Evolutionary conservation across 2,888 invertebrate species (phyloP), one percentile per base, ranked within the genome.

Genomic region (Crocallis elinguaria): DNA sequence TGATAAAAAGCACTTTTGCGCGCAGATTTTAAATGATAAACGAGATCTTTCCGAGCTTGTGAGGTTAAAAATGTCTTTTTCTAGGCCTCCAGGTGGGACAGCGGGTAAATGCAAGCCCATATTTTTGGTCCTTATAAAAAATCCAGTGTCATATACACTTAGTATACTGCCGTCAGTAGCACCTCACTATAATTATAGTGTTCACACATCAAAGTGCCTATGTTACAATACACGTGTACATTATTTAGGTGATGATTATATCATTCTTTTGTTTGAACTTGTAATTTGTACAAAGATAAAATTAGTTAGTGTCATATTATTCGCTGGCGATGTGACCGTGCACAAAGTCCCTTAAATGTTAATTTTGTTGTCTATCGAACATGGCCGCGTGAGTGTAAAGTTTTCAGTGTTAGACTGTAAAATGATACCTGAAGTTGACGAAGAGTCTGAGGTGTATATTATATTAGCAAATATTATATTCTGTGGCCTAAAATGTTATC

Each of bases 181-280:
- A n/a, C n/a, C n/a, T n/a, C n/a, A n/a, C n/a, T n/a, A n/a, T n/a
- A n/a, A n/a, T n/a, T n/a, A n/a, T n/a, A n/a, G n/a, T n/a, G n/a
- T n/a, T n/a, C n/a, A n/a, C 37, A 50, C 29, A 29, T 9, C 12
- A 25, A n/a, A 1, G 6, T 37, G 27, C 25, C 13, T 44, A 51
- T 21, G 9, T 14, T 33, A n/a, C n/a, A 30, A 7, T 35, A 39
- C 16, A 29, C 17, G 23, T 3, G 30, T 30, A 45, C 33, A 52
- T 46, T 52, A 59, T 51, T 59, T 56, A 60, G 57, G 50, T 46
- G 49, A 45, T 55, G 39, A 53, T 43, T 53, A 21, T 57, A 60
- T 51, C 48, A 57, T 64, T 56, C 14, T 59, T 62, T 61, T 63
- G 57, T 62, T 57, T 59, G 55, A 21, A 32, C 37, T 55, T 45